Conservation (phyloP, 2,797 vertebrate species). For the Melanotaenia pygmaea region DNA sequence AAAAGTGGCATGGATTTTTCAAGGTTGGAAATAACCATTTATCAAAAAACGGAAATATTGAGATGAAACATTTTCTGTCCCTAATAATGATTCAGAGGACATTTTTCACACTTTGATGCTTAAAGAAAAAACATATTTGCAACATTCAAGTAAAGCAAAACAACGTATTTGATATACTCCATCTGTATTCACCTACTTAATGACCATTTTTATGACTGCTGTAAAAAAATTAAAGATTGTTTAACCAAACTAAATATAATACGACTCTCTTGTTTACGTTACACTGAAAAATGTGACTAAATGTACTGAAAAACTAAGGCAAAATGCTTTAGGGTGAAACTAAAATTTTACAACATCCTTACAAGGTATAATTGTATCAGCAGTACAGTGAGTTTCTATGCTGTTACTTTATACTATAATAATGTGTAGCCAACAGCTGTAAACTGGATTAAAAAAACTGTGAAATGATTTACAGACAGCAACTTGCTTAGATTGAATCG, state of each 20-base stretch:
- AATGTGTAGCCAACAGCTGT: not conserved
- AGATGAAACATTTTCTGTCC: constrained; percentile 1
- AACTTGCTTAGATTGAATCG: not conserved
- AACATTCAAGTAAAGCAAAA: not conserved
- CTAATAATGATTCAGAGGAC: not conserved
- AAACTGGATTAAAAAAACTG: not conserved
- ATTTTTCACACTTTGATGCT: not conserved
- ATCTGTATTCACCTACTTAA: not conserved
- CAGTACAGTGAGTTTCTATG: too few species aligned
- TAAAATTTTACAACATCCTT: not conserved
- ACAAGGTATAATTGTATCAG: not conserved
- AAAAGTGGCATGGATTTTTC: constrained; percentile 13
- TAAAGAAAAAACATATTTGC: not conserved
- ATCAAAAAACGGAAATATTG: not conserved
- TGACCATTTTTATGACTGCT: constrained; percentile 1
- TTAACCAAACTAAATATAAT: not conserved
- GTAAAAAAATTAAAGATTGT: not conserved
- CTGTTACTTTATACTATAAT: not conserved
- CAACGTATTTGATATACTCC: not conserved
- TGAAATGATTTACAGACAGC: not conserved
- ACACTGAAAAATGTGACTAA: not conserved
- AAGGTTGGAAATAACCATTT: not conserved
- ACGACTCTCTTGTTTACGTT: not conserved
- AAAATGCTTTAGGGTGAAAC: not conserved
- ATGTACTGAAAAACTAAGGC: not conserved